A percentile compares a stretch with the other conserved stretches of the same genome.
Conservation (phyloP, 2,113 vertebrate species). For the Himantopus leucocephalus region DNA sequence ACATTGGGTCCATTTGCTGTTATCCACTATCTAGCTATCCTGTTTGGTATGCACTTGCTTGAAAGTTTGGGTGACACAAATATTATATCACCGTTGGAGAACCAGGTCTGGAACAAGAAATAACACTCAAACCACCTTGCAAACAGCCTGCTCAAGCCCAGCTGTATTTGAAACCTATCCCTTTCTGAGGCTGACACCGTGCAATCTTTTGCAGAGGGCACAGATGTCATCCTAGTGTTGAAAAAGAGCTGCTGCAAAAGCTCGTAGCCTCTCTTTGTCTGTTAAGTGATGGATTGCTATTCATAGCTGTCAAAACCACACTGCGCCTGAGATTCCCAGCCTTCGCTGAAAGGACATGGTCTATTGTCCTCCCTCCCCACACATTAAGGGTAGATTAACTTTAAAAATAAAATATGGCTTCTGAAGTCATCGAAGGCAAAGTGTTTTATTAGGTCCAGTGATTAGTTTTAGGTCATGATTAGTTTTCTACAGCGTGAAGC, state of each 20-base stretch:
- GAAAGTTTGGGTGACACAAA: not conserved
- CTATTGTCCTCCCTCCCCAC: not conserved
- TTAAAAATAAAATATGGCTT: constrained; percentile 27
- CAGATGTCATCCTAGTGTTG: not conserved
- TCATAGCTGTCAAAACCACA: constrained; percentile 36
- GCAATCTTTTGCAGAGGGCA: not conserved
- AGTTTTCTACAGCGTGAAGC: not conserved
- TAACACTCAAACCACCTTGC: not conserved
- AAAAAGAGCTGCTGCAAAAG: constrained; percentile 3
- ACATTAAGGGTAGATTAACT: not conserved
- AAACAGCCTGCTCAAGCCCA: not conserved
- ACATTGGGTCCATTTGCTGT: not conserved
- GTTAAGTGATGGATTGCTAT: constrained; percentile 19
- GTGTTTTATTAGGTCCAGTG: not conserved
- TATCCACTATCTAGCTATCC: not conserved
- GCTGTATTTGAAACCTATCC: not conserved
- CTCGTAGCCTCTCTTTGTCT: not conserved
- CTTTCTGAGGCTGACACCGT: not conserved
- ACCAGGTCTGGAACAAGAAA: not conserved
- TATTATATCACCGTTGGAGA: not conserved
- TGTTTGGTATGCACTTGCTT: not conserved
- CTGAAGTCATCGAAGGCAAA: not conserved
- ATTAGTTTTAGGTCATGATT: not conserved
- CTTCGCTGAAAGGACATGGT: not conserved
- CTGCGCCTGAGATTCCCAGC: not conserved